Conservation (phyloP, 2,113 vertebrate species). For the Furnarius figulus region DNA sequence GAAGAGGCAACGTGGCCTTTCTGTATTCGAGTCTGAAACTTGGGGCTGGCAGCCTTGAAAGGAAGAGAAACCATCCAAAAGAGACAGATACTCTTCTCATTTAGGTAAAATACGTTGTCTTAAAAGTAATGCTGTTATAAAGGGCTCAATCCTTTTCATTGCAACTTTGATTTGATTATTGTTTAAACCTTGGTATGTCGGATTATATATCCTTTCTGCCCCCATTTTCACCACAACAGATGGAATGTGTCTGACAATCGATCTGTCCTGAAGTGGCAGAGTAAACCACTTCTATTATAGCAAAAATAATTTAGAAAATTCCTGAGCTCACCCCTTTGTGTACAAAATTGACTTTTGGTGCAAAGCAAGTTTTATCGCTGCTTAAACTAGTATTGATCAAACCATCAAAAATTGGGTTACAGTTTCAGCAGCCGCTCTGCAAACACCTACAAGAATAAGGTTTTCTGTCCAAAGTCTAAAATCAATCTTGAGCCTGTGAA, state of each 20-base stretch:
- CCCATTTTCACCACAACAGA: slow-evolving; percentile 41
- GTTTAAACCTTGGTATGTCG: slow-evolving; percentile 25
- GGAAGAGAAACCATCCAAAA: neutral
- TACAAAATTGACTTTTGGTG: slow-evolving; percentile 52
- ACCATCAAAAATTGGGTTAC: slow-evolving; percentile 54
- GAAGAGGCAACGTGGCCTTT: neutral
- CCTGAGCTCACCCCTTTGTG: slow-evolving; percentile 65
- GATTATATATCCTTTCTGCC: slow-evolving; percentile 43
- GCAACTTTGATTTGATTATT: slow-evolving; percentile 47
- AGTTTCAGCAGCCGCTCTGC: slow-evolving; percentile 25
- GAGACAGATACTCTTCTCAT: neutral
- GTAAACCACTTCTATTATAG: slow-evolving; percentile 52
- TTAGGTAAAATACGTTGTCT: neutral
- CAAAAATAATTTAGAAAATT: slow-evolving; percentile 68
- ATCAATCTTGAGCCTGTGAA: slow-evolving; percentile 16
- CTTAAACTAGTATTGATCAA: slow-evolving; percentile 73
- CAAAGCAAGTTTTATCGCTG: slow-evolving; percentile 67
- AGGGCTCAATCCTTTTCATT: slow-evolving; percentile 7
- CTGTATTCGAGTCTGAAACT: neutral
- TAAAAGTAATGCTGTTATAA: slow-evolving; percentile 4
- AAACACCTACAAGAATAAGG: slow-evolving; percentile 31
- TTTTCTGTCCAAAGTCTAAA: slow-evolving; percentile 50
- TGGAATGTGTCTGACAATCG: slow-evolving; percentile 38
- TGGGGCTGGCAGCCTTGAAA: neutral
- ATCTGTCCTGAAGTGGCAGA: slow-evolving; percentile 56